These are phyloP conservation scores for Euplexia lucipara DNA, from an alignment of 2,888 invertebrate species.

Conservation along the genomic window DNA sequence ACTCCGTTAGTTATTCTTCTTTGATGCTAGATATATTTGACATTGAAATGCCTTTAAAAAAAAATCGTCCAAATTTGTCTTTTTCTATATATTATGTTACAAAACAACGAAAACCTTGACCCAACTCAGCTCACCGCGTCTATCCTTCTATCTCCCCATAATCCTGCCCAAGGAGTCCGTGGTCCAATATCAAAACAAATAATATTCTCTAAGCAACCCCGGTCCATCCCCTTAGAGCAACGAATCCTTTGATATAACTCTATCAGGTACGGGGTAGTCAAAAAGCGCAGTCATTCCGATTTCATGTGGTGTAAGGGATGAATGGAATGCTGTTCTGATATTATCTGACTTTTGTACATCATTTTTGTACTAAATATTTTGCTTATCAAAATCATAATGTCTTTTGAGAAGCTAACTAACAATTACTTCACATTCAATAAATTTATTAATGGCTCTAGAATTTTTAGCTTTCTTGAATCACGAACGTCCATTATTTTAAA, in stretches of 20 bases:
- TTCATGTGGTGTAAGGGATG: slow-evolving; percentile 55
- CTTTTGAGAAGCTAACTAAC: no score
- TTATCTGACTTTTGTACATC: neutral
- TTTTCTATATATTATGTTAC: slow-evolving; percentile 9
- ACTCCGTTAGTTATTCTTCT: no score
- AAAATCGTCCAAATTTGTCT: no score
- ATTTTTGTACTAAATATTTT: no score
- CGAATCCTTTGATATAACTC: slow-evolving; percentile 76
- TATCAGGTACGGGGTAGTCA: slow-evolving; percentile 68
- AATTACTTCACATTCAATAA: neutral
- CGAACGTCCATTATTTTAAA: neutral
- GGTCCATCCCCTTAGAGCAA: slow-evolving; percentile 57
- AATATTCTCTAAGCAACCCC: slow-evolving; percentile 48
- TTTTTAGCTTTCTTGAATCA: neutral
- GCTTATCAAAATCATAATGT: no score
- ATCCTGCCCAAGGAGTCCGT: slow-evolving; percentile 35
- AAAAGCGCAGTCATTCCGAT: slow-evolving; percentile 70
- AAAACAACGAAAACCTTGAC: slow-evolving; percentile 12
- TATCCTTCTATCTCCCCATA: slow-evolving; percentile 31
- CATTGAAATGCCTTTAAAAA: no score
- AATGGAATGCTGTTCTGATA: neutral
- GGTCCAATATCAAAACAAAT: slow-evolving; percentile 51
- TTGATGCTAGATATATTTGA: no score
- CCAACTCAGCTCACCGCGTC: slow-evolving; percentile 1
- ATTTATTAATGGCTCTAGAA: neutral